These are phyloP conservation scores for Blera fallax DNA, from an alignment of 2,888 invertebrate species.

Conservation along the genomic window DNA sequence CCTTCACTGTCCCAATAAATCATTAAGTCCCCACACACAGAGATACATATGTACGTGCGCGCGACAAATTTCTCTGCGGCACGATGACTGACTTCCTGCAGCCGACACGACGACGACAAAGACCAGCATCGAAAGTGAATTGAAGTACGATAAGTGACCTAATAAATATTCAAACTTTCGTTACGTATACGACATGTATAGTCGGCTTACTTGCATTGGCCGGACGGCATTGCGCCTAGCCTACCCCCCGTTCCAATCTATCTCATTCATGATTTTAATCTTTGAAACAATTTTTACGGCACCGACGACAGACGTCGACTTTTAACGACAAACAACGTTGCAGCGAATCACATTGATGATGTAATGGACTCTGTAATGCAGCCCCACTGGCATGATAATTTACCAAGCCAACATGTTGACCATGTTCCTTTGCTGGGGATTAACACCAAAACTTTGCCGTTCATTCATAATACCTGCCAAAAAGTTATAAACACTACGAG, in stretches of 20 bases:
- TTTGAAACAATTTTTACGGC: slow-evolving; percentile 6
- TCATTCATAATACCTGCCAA: slow-evolving; percentile 54
- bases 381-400: not conserved
- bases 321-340: slow-evolving; percentile 43
- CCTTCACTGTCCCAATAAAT: slow-evolving; percentile 52
- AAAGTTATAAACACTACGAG: slow-evolving; percentile 15
- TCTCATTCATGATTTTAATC: slow-evolving; percentile 57
- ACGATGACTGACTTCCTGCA: slow-evolving; percentile 38
- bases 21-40: slow-evolving; percentile 28
- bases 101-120: slow-evolving; percentile 6
- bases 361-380: slow-evolving; percentile 6
- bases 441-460: slow-evolving; percentile 10
- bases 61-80: slow-evolving; percentile 42
- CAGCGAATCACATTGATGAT: slow-evolving; percentile 33
- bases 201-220: not conserved
- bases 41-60: not conserved
- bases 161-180: slow-evolving; percentile 54
- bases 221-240: not conserved
- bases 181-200: slow-evolving; percentile 5
- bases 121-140: slow-evolving; percentile 1
- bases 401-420: not conserved
- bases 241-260: slow-evolving; percentile 1
- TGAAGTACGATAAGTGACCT: slow-evolving; percentile 61
- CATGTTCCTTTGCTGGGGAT: slow-evolving; percentile 5
- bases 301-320: slow-evolving; percentile 44